A percentile compares a stretch with the other conserved stretches of the same genome.
phyloP scores from a whole-genome alignment of 2,888 invertebrate genomes.

The Lasioglossum calceatum region DNA sequence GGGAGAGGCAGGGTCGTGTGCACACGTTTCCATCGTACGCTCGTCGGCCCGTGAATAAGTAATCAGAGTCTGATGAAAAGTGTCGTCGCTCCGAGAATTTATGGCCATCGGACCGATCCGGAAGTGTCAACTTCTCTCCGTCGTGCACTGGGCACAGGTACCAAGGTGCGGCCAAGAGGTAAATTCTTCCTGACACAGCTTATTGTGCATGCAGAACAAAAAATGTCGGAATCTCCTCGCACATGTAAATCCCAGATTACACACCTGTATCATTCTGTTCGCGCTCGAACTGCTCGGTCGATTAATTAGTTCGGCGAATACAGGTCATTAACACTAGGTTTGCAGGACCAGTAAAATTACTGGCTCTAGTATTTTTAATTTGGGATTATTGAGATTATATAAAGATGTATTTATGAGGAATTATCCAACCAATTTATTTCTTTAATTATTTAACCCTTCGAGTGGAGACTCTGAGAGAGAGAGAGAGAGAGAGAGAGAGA shows the following conservation, averaged over 20 bases:
- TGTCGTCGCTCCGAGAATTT: constrained; percentile 75
- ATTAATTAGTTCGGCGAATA: neutral
- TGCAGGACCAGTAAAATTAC: neutral
- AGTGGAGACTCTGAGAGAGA: too few species aligned
- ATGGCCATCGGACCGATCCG: constrained; percentile 70
- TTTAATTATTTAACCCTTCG: too few species aligned
- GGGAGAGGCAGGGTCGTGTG: constrained; percentile 46
- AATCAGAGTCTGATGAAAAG: constrained; percentile 78
- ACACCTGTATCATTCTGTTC: neutral
- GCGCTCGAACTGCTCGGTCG: neutral
- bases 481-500: too few species aligned
- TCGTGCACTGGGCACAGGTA: constrained; percentile 36
- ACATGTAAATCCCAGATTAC: neutral
- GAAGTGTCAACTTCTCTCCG: constrained; percentile 69
- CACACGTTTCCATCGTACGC: constrained; percentile 67
- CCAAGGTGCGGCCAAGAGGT: constrained; percentile 42
- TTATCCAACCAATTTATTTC: too few species aligned
- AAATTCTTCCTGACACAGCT: constrained; percentile 45
- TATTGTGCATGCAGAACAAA: constrained; percentile 4
- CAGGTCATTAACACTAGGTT: neutral
- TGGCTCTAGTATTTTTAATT: too few species aligned
- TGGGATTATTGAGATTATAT: too few species aligned
- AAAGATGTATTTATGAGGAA: too few species aligned
- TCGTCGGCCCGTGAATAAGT: constrained; percentile 77
- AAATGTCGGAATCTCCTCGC: neutral